Percentiles rank a stretch among this genome's conserved stretches.
Evolutionary conservation across 1,140 invertebrate species (phyloP).

Genomic region (Lepidostoma basale): DNA sequence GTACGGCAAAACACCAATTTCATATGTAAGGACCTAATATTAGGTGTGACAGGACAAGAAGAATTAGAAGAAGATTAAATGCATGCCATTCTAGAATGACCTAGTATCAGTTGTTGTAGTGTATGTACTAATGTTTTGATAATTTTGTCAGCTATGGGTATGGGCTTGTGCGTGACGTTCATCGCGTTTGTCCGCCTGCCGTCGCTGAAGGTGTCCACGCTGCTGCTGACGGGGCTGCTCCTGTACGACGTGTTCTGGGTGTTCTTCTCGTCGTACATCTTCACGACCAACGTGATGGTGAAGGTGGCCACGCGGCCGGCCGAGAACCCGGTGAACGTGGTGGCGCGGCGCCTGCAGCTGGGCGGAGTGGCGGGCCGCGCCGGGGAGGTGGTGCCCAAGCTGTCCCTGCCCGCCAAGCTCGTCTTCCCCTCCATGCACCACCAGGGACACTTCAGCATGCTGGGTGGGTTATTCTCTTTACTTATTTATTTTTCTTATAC

Average conservation of each 20-base stretch:
- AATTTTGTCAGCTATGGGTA: conserved; percentile 84
- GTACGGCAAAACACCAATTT: too few species aligned
- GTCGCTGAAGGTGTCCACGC: conserved; percentile 94
- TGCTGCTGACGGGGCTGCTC: conserved; percentile 90
- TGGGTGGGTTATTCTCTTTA: conserved; percentile 62
- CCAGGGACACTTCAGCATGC: conserved; percentile 94
- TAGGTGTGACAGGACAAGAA: too few species aligned
- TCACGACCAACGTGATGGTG: conserved; percentile 98
- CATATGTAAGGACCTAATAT: too few species aligned
- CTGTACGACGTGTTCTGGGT: conserved; percentile 99
- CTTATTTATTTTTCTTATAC: too few species aligned
- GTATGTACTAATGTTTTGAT: too few species aligned
- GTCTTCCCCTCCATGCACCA: conserved; percentile 97
- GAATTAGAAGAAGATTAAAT: too few species aligned
- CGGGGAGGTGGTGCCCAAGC: conserved; percentile 84
- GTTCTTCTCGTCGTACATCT: conserved; percentile 97
- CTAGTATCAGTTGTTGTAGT: too few species aligned
- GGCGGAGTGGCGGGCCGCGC: conserved; percentile 73
- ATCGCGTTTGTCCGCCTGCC: conserved; percentile 95
- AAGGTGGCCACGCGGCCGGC: conserved; percentile 87
- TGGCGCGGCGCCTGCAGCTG: conserved; percentile 89
- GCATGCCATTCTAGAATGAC: too few species aligned
- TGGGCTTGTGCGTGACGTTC: conserved; percentile 97
- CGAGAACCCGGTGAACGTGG: conserved; percentile 94
- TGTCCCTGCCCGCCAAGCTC: conserved; percentile 94